Conservation (phyloP, 2,797 vertebrate genomes). For the Sebastes flavidus region DNA sequence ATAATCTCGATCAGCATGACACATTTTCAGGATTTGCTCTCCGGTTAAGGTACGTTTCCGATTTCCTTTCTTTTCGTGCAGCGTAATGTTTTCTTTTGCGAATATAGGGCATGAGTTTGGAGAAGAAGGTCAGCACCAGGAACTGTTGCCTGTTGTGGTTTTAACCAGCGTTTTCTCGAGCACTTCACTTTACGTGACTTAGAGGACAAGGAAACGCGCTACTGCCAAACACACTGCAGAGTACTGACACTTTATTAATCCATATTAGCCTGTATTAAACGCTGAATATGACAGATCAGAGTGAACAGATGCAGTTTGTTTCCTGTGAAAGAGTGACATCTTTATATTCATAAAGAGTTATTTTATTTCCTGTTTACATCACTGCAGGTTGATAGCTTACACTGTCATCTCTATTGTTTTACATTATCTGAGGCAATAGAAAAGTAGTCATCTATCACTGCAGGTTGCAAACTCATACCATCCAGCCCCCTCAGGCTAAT, state of each 20-base stretch:
- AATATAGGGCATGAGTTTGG: accelerated
- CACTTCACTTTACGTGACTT: conserved; percentile 7
- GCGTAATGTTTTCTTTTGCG: neutral
- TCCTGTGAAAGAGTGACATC: neutral
- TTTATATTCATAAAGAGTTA: neutral
- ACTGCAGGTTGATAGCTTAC: neutral
- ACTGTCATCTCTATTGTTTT: neutral
- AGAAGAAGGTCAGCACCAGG: neutral
- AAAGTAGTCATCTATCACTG: neutral
- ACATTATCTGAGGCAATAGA: neutral
- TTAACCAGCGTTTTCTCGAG: neutral
- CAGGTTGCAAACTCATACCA: neutral
- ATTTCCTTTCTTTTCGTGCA: neutral
- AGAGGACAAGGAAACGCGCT: conserved; percentile 40
- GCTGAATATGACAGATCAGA: neutral
- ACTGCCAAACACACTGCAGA: neutral
- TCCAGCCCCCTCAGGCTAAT: neutral
- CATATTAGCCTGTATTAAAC: neutral
- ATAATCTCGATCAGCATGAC: conserved; percentile 36
- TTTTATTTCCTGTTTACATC: neutral
- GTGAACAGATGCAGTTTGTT: neutral
- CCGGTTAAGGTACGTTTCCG: conserved; percentile 54
- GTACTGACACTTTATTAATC: neutral
- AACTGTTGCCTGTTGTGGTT: neutral
- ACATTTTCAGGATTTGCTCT: conserved; percentile 30